phyloP scores from a whole-genome alignment of 1,140 invertebrate genomes.

The Orius insidiosus region DNA sequence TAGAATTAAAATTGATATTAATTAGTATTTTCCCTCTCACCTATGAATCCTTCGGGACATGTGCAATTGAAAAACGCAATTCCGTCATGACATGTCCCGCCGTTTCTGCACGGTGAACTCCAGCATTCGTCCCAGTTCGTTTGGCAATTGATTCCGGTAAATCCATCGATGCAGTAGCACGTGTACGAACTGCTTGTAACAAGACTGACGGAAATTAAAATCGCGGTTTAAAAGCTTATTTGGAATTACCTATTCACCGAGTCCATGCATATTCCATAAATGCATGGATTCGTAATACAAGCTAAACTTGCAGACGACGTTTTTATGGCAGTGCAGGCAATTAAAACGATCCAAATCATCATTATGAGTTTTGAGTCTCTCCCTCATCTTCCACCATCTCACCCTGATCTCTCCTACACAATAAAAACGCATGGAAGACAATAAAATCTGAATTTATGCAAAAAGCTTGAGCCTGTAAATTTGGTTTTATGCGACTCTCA shows the following conservation, averaged over 20 bases:
- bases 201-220: slow-evolving; percentile 30
- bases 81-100: slow-evolving; percentile 67
- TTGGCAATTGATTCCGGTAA: slow-evolving; percentile 71
- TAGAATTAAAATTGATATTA: neutral
- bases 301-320: slow-evolving; percentile 28
- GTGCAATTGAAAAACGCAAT: slow-evolving; percentile 71
- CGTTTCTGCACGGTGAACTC: slow-evolving; percentile 71
- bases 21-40: slow-evolving; percentile 30
- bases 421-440: neutral
- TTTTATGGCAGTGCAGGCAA: neutral
- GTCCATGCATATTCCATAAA: slow-evolving; percentile 72
- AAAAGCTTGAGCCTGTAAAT: no score
- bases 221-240: neutral
- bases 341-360: no score
- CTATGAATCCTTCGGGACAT: slow-evolving; percentile 69
- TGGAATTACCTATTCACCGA: slow-evolving; percentile 52
- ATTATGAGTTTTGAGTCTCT: neutral
- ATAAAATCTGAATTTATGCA: no score
- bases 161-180: slow-evolving; percentile 79
- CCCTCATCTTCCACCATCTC: slow-evolving; percentile 13
- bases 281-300: slow-evolving; percentile 65
- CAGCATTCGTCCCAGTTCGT: slow-evolving; percentile 90
- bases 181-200: slow-evolving; percentile 32
- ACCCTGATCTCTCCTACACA: neutral
- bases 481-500: no score